A percentile compares a stretch with the other conserved stretches of the same genome.
Conservation (phyloP, 2,888 invertebrate genomes). For the Achlya flavicornis region DNA sequence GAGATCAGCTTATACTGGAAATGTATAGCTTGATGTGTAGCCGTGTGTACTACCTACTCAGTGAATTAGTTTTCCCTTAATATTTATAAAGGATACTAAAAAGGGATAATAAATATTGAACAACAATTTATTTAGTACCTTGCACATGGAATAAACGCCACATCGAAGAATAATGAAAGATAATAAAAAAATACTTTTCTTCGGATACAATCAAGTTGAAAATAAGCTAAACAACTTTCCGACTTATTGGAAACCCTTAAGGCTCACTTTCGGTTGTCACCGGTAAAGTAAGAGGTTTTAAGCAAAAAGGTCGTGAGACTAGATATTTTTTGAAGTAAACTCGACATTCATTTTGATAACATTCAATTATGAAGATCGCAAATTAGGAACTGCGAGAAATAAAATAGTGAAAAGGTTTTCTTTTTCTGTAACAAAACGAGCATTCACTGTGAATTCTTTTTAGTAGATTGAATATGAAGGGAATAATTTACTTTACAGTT, state of each 20-base stretch:
- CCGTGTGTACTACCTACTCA: too few relatives aligned
- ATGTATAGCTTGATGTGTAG: too few relatives aligned
- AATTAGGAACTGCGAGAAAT: conserved; percentile 46
- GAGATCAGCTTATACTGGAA: too few relatives aligned
- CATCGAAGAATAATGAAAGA: conserved; percentile 30
- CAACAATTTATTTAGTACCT: conserved; percentile 7
- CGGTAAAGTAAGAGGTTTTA: conserved; percentile 46
- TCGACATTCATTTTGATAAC: conserved; percentile 60
- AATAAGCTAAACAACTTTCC: neutral
- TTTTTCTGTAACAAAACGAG: conserved; percentile 20
- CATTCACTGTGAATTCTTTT: conserved; percentile 47
- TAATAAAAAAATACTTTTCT: conserved; percentile 30
- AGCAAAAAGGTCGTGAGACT: conserved; percentile 34
- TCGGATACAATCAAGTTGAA: conserved; percentile 29
- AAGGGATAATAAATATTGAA: conserved; percentile 3
- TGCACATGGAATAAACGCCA: conserved; percentile 20
- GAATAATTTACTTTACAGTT: conserved; percentile 53
- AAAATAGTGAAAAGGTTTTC: conserved; percentile 35
- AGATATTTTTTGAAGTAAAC: conserved; percentile 52
- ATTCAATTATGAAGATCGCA: conserved; percentile 66
- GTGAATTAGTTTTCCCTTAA: conserved; percentile 1
- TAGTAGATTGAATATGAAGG: conserved; percentile 55
- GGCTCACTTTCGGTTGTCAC: conserved; percentile 33
- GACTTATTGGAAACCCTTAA: conserved; percentile 21
- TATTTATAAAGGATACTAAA: conserved; percentile 15